Evolutionary conservation across 1,140 invertebrate genomes (phyloP).

Genomic region (Aphelinus certus): DNA sequence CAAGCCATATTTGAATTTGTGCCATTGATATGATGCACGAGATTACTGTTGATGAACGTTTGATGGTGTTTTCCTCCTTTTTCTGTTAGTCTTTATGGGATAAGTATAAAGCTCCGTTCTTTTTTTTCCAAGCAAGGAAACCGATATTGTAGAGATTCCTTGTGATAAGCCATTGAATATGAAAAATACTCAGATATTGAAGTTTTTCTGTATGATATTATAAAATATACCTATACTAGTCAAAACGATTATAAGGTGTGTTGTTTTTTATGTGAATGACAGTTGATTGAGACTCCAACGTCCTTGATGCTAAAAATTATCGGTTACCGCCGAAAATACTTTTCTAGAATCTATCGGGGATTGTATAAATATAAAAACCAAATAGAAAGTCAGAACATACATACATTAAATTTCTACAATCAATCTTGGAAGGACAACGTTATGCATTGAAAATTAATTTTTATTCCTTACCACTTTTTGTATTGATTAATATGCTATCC

Average conservation of each 20-base stretch:
- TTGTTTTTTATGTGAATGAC: too few relatives aligned
- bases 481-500: too few relatives aligned
- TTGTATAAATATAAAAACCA: too few relatives aligned
- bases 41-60: constrained; percentile 14
- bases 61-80: constrained; percentile 6
- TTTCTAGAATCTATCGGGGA: too few relatives aligned
- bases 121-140: constrained; percentile 21
- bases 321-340: too few relatives aligned
- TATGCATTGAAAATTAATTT: too few relatives aligned
- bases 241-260: constrained; percentile 41
- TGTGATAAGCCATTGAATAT: constrained; percentile 40
- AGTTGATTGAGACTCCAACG: too few relatives aligned
- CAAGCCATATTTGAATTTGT: constrained; percentile 35
- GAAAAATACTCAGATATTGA: constrained; percentile 47
- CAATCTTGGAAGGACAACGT: too few relatives aligned
- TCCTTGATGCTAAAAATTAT: too few relatives aligned
- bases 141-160: constrained; percentile 30
- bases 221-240: constrained; percentile 57
- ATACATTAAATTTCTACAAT: too few relatives aligned
- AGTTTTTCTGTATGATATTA: constrained; percentile 55
- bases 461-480: too few relatives aligned
- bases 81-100: constrained; percentile 16
- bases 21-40: constrained; percentile 34
- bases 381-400: too few relatives aligned
- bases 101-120: constrained; percentile 2